A percentile compares a stretch with the other conserved stretches of the same genome.
Conservation (phyloP, 2,113 vertebrate genomes). For the Chascanopsetta lugubris region DNA sequence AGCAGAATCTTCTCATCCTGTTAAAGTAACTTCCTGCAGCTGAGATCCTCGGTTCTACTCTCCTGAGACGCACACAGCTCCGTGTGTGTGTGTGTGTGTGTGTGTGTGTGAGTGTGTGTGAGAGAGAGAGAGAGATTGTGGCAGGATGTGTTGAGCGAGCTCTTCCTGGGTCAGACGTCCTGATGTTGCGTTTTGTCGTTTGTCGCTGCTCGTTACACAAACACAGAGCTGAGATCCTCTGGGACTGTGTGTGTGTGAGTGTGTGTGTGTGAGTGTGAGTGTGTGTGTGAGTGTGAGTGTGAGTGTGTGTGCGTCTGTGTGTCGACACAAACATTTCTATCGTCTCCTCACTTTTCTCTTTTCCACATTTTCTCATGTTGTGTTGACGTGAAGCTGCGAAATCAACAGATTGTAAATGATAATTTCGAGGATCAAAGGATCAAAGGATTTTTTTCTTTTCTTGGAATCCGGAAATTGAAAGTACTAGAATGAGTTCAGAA, state of each 20-base stretch:
- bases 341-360: too few relatives aligned
- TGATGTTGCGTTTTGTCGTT: constrained; percentile 47
- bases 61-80: constrained; percentile 35
- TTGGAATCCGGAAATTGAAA: too few relatives aligned
- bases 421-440: too few relatives aligned
- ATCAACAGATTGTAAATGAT: too few relatives aligned
- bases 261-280: not conserved
- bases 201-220: constrained; percentile 48
- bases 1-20: constrained; percentile 55
- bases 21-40: constrained; percentile 53
- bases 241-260: constrained; percentile 25
- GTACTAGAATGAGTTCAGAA: too few relatives aligned
- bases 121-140: not conserved
- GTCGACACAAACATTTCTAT: not conserved
- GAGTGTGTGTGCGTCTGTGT: not conserved
- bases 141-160: constrained; percentile 33
- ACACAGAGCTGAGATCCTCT: constrained; percentile 33
- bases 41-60: constrained; percentile 45
- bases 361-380: too few relatives aligned
- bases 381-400: too few relatives aligned
- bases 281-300: too few relatives aligned
- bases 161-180: constrained; percentile 41
- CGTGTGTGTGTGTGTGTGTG: constrained; percentile 2
- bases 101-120: constrained; percentile 10
- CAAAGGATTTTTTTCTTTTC: too few relatives aligned